Percentiles rank a stretch among this genome's conserved stretches.
phyloP scores from a whole-genome alignment of 2,888 invertebrate species.

The Drosophila putrida region DNA sequence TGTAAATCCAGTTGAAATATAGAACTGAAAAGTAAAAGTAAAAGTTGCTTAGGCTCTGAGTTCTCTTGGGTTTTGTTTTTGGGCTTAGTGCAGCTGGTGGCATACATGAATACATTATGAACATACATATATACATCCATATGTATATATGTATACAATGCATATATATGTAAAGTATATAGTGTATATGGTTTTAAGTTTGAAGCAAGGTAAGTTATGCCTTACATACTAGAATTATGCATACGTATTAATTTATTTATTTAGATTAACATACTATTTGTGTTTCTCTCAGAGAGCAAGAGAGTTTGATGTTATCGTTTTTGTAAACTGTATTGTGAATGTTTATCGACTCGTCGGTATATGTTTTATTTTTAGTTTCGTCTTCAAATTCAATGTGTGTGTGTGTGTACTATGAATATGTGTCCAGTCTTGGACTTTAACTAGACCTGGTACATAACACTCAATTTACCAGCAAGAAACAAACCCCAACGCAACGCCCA shows the following conservation, averaged over 20 bases:
- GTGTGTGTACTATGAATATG: slow-evolving; percentile 15
- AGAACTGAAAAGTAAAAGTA: slow-evolving; percentile 27
- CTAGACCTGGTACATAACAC: slow-evolving; percentile 30
- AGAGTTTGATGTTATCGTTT: slow-evolving; percentile 12
- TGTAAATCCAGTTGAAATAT: slow-evolving; percentile 52
- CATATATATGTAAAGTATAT: slow-evolving; percentile 31
- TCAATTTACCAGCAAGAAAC: not conserved
- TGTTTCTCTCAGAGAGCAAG: slow-evolving; percentile 14
- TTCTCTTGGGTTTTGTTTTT: slow-evolving; percentile 12
- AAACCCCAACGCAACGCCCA: no score
- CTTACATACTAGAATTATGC: slow-evolving; percentile 52
- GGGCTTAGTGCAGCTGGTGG: slow-evolving; percentile 50
- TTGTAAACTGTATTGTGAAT: slow-evolving; percentile 4
- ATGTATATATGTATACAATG: slow-evolving; percentile 1
- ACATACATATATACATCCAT: slow-evolving; percentile 24
- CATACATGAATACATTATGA: slow-evolving; percentile 33
- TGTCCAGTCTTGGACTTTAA: slow-evolving; percentile 6
- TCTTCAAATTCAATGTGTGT: slow-evolving; percentile 5
- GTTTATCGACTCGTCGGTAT: slow-evolving; percentile 2
- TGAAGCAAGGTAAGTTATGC: slow-evolving; percentile 59
- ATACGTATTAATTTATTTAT: slow-evolving; percentile 25
- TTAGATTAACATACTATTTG: slow-evolving; percentile 19
- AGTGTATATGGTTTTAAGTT: slow-evolving; percentile 61
- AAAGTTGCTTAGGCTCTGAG: slow-evolving; percentile 37
- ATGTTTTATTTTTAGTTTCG: slow-evolving; percentile 8